phyloP scores from a whole-genome alignment of 1,140 invertebrate genomes.

The Apocrypta bakeri region DNA sequence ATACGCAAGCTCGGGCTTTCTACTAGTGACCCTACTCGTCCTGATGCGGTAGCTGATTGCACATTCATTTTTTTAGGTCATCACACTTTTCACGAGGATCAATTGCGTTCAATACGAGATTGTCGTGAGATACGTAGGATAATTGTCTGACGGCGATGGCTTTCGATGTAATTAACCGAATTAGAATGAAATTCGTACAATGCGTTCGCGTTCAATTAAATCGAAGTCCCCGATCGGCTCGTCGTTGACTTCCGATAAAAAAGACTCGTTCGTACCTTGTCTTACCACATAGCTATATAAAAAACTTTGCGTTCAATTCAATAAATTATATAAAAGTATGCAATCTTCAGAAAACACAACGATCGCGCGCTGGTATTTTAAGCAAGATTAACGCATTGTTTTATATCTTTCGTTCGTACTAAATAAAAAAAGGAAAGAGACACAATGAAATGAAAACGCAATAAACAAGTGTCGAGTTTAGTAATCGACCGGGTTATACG shows the following conservation, averaged over 20 bases:
- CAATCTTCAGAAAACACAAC: slow-evolving; percentile 15
- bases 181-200: too few relatives aligned
- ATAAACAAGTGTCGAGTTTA: not conserved
- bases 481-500: too few relatives aligned
- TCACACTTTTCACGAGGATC: too few relatives aligned
- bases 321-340: slow-evolving; percentile 39
- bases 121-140: too few relatives aligned
- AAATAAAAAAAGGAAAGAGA: not conserved
- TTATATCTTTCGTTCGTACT: not conserved
- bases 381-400: not conserved
- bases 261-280: too few relatives aligned
- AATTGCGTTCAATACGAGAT: too few relatives aligned
- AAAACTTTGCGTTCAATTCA: slow-evolving; percentile 35
- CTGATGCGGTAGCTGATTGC: not conserved
- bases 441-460: not conserved
- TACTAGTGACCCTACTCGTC: not conserved
- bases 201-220: not conserved
- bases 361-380: not conserved
- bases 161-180: too few relatives aligned
- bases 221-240: slow-evolving; percentile 7
- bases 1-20: not conserved
- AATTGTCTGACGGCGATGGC: too few relatives aligned
- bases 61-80: too few relatives aligned
- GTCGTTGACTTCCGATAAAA: too few relatives aligned
- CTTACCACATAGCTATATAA: slow-evolving; percentile 21